These are phyloP conservation scores for Melanostoma scalare DNA, from an alignment of 2,888 invertebrate genomes.

Conservation along the genomic window DNA sequence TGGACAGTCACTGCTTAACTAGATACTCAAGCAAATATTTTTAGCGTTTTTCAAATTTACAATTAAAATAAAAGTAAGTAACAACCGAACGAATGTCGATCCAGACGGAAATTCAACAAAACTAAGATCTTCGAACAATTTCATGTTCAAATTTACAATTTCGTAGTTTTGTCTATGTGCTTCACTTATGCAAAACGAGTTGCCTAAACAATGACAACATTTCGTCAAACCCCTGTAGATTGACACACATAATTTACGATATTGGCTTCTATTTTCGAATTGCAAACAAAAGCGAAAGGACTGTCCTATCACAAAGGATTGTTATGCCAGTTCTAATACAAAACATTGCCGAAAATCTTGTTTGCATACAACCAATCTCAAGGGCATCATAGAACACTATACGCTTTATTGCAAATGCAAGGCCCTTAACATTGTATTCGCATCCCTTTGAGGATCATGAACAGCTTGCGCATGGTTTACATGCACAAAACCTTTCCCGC, in stretches of 20 bases:
- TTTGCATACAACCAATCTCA: slow-evolving; percentile 58
- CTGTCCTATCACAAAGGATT: slow-evolving; percentile 62
- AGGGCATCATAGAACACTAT: slow-evolving; percentile 45
- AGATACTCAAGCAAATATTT: too few relatives aligned
- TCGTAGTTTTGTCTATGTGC: not conserved
- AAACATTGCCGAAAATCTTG: slow-evolving; percentile 63
- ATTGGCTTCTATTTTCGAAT: slow-evolving; percentile 5
- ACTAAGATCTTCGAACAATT: not conserved
- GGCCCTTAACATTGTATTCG: not conserved
- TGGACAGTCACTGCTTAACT: too few relatives aligned
- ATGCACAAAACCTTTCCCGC: slow-evolving; percentile 6
- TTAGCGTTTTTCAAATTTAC: too few relatives aligned
- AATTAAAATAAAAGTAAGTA: too few relatives aligned
- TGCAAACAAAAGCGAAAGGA: slow-evolving; percentile 46
- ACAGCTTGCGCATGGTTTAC: slow-evolving; percentile 6
- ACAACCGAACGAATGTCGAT: too few relatives aligned
- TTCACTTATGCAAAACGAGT: slow-evolving; percentile 55
- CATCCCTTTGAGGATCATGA: slow-evolving; percentile 16
- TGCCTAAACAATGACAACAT: slow-evolving; percentile 52
- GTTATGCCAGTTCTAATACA: slow-evolving; percentile 68
- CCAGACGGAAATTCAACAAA: too few relatives aligned
- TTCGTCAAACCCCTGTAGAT: slow-evolving; percentile 27
- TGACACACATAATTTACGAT: slow-evolving; percentile 54
- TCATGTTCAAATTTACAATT: not conserved
- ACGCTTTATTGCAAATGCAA: slow-evolving; percentile 21